phyloP scores from a whole-genome alignment of 2,888 invertebrate species.

The Rotaria macrura region DNA sequence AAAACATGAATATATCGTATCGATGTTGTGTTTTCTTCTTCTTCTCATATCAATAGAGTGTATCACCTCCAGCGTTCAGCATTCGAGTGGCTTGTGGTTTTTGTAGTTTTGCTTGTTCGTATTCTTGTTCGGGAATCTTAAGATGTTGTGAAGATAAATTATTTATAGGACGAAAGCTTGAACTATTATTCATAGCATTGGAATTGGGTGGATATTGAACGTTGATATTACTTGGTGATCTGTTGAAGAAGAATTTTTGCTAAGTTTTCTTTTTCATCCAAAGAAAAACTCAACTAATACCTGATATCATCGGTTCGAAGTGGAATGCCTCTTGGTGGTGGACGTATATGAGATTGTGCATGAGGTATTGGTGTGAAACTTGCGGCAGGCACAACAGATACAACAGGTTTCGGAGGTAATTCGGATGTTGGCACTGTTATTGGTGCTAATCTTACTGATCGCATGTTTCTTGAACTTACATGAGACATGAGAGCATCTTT shows the following conservation, averaged over 20 bases:
- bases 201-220: not conserved
- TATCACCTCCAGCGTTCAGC: not conserved
- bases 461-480: not conserved
- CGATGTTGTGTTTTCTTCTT: not conserved
- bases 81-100: not conserved
- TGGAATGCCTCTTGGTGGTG: not conserved
- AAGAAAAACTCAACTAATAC: not conserved
- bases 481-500: not conserved
- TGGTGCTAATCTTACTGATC: not conserved
- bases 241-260: not conserved
- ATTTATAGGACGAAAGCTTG: not conserved
- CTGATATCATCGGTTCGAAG: not conserved
- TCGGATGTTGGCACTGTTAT: not conserved
- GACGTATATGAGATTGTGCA: not conserved
- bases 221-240: not conserved
- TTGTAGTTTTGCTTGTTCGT: not conserved
- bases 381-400: not conserved
- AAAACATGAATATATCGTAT: not conserved
- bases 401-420: not conserved
- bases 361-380: not conserved
- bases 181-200: not conserved
- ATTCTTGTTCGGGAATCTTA: not conserved
- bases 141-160: not conserved
- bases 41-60: not conserved
- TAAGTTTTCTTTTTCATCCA: not conserved